Evolutionary conservation across 2,113 vertebrate genomes (phyloP), one percentile per base, ranked within the genome.

Genomic region (Odontesthes bonariensis): DNA sequence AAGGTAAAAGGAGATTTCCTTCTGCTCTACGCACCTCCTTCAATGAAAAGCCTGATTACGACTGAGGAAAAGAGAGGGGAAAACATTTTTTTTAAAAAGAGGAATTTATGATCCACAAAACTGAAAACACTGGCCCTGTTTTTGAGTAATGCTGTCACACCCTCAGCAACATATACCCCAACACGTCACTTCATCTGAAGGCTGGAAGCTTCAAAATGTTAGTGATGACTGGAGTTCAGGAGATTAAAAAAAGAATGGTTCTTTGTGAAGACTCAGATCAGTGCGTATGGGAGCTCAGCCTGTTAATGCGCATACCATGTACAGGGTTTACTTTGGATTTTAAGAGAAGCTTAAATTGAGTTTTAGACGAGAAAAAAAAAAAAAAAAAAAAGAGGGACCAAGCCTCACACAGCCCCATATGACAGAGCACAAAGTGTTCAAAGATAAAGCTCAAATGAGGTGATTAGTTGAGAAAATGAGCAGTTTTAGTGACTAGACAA

Each of bases 241-340:
- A 57, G 63, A 6, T 42, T 42, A 60, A 65, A 57, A 32, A 60
- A 83, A 89, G 77, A 92, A 86, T 75, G 70, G 83, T 4, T 80
- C 86, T 87, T 92, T 91, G 87, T 89, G 47, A 69, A 32, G 63
- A 65, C 32, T 63, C 17, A 52, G 49, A 51, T 65, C 53, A 46
- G 23, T 51, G 42, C 31, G 13, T 61, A 74, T 44, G 63, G 22
- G 68, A 79, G 85, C 71, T 88, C 56, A 90, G 60, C 19, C 64
- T 42, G 76, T 35, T 88, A 82, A 88, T 59, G 70, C 23, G 10
- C 69, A 85, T 81, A 75, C 76, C 88, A 73, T 75, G 57, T 75
- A 51, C 23, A 82, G 58, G 70, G 64, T 79, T 83, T 66, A 57
- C 22, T 82, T 23, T 72, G 67, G 72, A 78, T 79, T 63, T 86